Conservation (phyloP, 2,113 vertebrate species). For the Pluvialis apricaria region DNA sequence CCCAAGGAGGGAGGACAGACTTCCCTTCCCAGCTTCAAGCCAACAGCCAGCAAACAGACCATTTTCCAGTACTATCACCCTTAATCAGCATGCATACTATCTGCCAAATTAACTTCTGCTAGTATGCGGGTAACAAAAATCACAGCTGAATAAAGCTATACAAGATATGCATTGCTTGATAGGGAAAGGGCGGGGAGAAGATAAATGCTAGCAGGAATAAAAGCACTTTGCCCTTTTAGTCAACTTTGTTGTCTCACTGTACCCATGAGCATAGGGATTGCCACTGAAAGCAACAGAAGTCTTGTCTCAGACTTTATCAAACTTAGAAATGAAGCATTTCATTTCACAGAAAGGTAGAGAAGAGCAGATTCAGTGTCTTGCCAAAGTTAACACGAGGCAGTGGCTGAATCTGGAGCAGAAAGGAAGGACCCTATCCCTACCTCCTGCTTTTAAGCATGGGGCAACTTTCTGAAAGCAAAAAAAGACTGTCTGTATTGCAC, state of each 20-base stretch:
- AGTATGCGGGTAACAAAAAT: background rate
- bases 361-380: background rate
- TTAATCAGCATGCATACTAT: background rate
- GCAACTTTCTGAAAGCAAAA: background rate
- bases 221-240: background rate
- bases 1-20: background rate
- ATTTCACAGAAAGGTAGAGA: background rate
- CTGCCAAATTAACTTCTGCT: background rate
- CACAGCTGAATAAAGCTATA: background rate
- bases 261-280: background rate
- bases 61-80: background rate
- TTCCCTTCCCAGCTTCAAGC: background rate
- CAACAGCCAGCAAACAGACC: background rate
- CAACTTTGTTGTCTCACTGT: background rate
- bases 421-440: background rate
- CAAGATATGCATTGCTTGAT: background rate
- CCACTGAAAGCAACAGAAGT: background rate
- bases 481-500: background rate
- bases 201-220: background rate
- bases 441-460: background rate
- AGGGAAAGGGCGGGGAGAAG: background rate
- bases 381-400: background rate
- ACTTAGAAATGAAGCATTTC: background rate
- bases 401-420: background rate
- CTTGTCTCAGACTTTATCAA: background rate